These are phyloP conservation scores for Alligator mississippiensis DNA, from an alignment of 2,113 vertebrate species.

Conservation along the genomic window DNA sequence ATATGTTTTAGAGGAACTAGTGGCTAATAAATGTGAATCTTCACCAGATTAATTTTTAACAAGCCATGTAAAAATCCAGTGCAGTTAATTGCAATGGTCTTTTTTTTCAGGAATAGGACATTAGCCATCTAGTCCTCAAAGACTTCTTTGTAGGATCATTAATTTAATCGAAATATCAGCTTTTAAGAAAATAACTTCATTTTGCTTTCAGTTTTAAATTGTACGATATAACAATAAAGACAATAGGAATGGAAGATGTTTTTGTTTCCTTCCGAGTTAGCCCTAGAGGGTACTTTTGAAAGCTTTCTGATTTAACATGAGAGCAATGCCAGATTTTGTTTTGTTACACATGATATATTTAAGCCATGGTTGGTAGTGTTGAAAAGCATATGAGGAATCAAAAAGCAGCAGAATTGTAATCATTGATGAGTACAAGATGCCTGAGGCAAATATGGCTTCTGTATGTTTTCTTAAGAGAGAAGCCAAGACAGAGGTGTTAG, in stretches of 20 bases:
- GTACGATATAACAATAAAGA: neutral
- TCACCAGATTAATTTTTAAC: neutral
- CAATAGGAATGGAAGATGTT: neutral
- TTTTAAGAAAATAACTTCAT: neutral
- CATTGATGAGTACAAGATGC: slow-evolving; percentile 34
- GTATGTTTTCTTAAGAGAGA: neutral
- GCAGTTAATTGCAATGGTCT: neutral
- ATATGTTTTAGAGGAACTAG: neutral
- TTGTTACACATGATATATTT: neutral
- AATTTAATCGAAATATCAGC: neutral
- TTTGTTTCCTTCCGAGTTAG: neutral
- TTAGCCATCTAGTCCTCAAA: neutral
- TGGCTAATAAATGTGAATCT: neutral
- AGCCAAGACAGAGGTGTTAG: neutral
- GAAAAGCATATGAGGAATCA: slow-evolving; percentile 1
- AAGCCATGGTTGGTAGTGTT: neutral
- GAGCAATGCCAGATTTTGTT: slow-evolving; percentile 15
- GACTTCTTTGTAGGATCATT: neutral
- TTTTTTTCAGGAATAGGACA: neutral
- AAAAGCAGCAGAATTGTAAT: neutral
- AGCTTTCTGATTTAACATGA: slow-evolving; percentile 34
- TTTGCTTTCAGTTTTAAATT: slow-evolving; percentile 3
- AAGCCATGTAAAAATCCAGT: neutral
- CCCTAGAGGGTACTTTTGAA: neutral
- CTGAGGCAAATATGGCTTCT: slow-evolving; percentile 7